Base-by-base conservation (phyloP, 92 coral and sea anemone genomes). In the Phenganax marumi region DNA sequence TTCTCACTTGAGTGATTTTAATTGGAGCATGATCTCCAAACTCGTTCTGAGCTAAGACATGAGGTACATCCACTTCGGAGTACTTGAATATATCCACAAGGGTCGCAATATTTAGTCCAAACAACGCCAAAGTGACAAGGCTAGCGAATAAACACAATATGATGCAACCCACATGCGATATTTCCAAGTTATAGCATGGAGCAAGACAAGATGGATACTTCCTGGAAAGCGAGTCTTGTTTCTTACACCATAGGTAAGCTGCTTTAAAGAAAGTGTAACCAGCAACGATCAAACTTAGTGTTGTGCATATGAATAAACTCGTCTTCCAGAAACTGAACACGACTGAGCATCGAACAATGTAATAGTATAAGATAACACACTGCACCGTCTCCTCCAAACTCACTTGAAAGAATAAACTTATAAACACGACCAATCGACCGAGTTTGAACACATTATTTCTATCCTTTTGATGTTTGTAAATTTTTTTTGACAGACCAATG, bases 381-480 rank as follows among this genome's bases (percentile, higher is more conserved):
- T 78, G 83, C 52, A 78, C 63, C 47, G 83, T n/a, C 18, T 78
- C 83, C 49, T 78, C 83, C 19, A 78, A 78, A 68, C 83, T 58
- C 0, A 78, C 73, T 50, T 78, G 73, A 49, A 39, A 78, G 68
- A 78, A 48, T 60, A 78, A 53, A 72, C 73, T 61, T 43, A 78
- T 17, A 19, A 78, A 78, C 12, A 78, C 60, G 12, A 78, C 48
- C 10, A 78, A 24, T 60, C 58, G 56, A 10, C 83, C 83, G 16
- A 78, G 83, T 50, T 78, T 78, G 10, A 43, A 49, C 8, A 60
- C 51, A 60, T 78, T 78, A 57, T 78, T 61, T 48, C 50, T 60
- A 8, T 63, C 70, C 9, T 3, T 6, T 78, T 50, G 71, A 68
- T 63, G 83, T 18, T 53, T 43, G 17, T 23, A 50, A 18, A 78